Evolutionary conservation across 2,888 invertebrate genomes (phyloP), one percentile per base, ranked within the genome.

Genomic region (Drosophila crucigera): DNA sequence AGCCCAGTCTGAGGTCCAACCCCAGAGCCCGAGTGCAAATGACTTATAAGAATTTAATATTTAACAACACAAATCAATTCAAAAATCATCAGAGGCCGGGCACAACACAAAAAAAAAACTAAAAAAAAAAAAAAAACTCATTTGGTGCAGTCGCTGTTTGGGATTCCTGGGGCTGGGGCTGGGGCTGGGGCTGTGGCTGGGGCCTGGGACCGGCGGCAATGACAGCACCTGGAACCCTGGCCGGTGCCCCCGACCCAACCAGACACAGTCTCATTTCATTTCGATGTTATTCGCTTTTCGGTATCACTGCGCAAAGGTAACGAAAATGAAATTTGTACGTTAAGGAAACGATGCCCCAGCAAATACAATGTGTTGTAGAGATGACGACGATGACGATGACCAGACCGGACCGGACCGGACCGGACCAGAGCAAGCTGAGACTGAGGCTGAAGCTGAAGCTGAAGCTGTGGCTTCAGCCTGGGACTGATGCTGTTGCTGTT

Each of bases 41-140:
- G 91, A 91, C 90, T 91, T 91, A 91, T 91, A 91, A 89, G 91
- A 91, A 91, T 91, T 91, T 91, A 91, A 91, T 91, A 91, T 91
- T 91, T 91, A 91, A 91, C 91, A 91, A 91, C 90, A 90, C 87
- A 91, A 91, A 91, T 91, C 91, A 91, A 91, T 91, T 91, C 90
- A 89, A 83, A 91, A 91, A 91, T 90, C 89, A 90, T 86, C 87
- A 85, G 86, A 73, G 77, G 64, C 68, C 71, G 59, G 67, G 59
- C 79, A 82, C 77, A 80, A 37, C 28, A 28, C 19, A 39, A 14
- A 9, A 41, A 39, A 39, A 56, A 30, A 19, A 30, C 10, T 2
- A 1, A 7, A 84, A 14, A 16, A 11, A 49, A 49, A n/a, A n/a
- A 41, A 41, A 83, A 83, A 82, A 76, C 86, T 82, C 90, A 86